Percentiles rank a stretch among this genome's conserved stretches.
Evolutionary conservation across 2,113 vertebrate genomes (phyloP).

Genomic region (Siniperca knerii): DNA sequence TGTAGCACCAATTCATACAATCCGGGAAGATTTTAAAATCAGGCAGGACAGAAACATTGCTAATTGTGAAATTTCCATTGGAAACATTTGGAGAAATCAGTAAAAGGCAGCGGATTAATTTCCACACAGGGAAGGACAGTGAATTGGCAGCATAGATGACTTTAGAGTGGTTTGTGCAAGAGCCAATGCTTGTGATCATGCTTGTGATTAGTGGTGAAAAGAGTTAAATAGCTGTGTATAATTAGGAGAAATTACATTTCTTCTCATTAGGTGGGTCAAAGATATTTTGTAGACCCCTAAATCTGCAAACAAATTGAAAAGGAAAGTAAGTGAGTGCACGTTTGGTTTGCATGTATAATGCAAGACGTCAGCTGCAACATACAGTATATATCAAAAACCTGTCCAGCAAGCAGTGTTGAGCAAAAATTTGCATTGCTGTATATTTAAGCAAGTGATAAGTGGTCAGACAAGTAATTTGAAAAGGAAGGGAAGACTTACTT

Average conservation of each 20-base stretch:
- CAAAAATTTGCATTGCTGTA: neutral
- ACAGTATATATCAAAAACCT: constrained; percentile 21
- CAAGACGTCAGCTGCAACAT: constrained; percentile 18
- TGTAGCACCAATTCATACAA: neutral
- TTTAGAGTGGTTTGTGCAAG: constrained; percentile 26
- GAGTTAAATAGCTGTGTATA: constrained; percentile 16
- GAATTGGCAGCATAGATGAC: neutral
- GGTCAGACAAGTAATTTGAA: neutral
- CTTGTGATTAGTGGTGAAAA: constrained; percentile 49
- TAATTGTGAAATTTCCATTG: constrained; percentile 2
- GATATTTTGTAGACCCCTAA: constrained; percentile 84
- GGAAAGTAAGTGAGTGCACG: constrained; percentile 60
- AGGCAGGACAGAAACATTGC: constrained; percentile 9
- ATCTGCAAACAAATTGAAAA: constrained; percentile 85
- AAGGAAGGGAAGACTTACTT: constrained; percentile 87
- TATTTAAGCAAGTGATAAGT: constrained; percentile 11
- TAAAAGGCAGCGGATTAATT: constrained; percentile 26
- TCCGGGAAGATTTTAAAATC: neutral
- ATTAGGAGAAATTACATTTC: constrained; percentile 58
- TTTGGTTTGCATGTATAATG: constrained; percentile 41
- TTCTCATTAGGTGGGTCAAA: constrained; percentile 76
- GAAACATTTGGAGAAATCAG: constrained; percentile 19
- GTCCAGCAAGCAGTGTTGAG: constrained; percentile 23
- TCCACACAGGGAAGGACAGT: neutral
- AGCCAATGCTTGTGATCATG: constrained; percentile 52